Percentiles rank a stretch among this genome's conserved stretches.
These are phyloP conservation scores for Rhamnusium bicolor DNA, from an alignment of 2,888 invertebrate species.

Conservation along the genomic window DNA sequence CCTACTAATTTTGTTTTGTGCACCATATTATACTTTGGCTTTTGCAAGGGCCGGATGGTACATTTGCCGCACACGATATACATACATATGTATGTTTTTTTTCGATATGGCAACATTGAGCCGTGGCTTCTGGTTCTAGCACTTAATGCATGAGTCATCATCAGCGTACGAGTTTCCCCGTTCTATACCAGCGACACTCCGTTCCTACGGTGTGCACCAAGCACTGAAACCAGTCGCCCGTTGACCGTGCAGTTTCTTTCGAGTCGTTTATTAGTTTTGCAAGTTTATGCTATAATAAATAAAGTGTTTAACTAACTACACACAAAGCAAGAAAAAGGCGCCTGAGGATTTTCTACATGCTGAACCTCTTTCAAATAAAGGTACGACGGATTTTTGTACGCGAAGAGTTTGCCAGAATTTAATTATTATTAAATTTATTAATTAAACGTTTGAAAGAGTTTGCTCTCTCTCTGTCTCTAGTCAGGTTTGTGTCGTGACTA, in stretches of 20 bases:
- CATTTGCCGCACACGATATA: no score
- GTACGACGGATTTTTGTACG: neutral
- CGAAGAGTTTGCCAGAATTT: no score
- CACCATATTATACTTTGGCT: no score
- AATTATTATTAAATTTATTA: no score
- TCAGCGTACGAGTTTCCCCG: constrained; percentile 45
- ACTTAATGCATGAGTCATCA: constrained; percentile 50
- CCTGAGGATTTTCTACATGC: constrained; percentile 6
- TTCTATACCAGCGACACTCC: constrained; percentile 33
- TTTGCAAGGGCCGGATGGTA: no score
- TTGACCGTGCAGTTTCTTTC: constrained; percentile 39
- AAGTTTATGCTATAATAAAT: neutral
- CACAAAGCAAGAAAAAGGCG: neutral
- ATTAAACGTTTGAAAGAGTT: no score
- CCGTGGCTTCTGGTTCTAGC: constrained; percentile 37
- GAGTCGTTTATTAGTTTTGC: constrained; percentile 18
- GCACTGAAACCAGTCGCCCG: constrained; percentile 39
- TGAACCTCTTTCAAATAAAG: constrained; percentile 7
- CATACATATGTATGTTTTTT: neutral
- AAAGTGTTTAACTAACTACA: neutral
- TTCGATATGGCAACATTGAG: constrained; percentile 8
- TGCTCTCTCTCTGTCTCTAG: no score
- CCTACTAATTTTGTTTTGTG: no score
- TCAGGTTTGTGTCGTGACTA: no score
- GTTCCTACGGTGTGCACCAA: constrained; percentile 14